Conservation (phyloP, 2,113 vertebrate genomes). For the Zapornia atra region DNA sequence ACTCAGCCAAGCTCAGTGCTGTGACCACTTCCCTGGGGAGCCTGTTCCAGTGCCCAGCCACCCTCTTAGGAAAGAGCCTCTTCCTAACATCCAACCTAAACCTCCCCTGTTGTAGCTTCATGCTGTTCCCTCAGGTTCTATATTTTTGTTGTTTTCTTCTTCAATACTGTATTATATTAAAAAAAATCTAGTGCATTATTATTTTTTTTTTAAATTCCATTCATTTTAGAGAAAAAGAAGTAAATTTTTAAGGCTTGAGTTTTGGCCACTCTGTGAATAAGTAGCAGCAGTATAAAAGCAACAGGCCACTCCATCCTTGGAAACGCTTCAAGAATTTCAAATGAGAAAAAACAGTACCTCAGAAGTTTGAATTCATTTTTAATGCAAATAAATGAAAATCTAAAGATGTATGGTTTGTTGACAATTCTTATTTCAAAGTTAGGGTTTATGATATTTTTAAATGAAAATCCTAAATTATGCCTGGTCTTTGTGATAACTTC, state of each 20-base stretch:
- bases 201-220: too few species aligned
- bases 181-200: neutral
- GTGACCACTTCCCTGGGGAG: too few species aligned
- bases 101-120: too few species aligned
- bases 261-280: conserved; percentile 22
- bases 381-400: conserved; percentile 42
- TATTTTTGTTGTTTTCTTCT: neutral
- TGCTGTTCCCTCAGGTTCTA: too few species aligned
- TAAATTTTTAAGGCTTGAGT: neutral
- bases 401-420: conserved; percentile 5
- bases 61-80: too few species aligned
- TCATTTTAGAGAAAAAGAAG: neutral
- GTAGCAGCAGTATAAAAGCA: neutral
- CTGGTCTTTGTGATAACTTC: neutral
- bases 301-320: neutral
- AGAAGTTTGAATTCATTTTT: conserved; percentile 19
- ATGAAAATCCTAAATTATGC: conserved; percentile 6
- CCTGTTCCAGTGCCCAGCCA: too few species aligned
- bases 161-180: neutral
- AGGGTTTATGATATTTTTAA: neutral
- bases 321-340: conserved; percentile 23
- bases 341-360: conserved; percentile 4
- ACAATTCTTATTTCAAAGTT: neutral
- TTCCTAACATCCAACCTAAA: too few species aligned
- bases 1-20: too few species aligned